Evolutionary conservation across 2,888 invertebrate species (phyloP).

Genomic region (Pocota personata): DNA sequence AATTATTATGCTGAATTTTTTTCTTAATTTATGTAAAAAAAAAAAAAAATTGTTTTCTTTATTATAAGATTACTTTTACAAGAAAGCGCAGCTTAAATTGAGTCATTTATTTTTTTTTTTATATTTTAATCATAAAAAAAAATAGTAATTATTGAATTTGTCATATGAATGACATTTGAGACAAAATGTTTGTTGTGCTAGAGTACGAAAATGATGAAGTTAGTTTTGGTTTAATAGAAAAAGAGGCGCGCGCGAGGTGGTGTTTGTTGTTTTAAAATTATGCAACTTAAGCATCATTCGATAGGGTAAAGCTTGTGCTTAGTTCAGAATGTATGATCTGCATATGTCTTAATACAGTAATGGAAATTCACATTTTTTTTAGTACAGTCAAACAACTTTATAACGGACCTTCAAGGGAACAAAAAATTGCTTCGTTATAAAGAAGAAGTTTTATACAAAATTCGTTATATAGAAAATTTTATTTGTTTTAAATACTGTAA

Average conservation of each 20-base stretch:
- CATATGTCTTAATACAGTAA: too few relatives aligned
- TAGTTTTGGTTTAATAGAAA: background rate
- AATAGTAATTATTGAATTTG: constrained; percentile 28
- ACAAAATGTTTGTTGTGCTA: constrained; percentile 53
- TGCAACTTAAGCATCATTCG: too few relatives aligned
- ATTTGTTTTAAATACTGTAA: too few relatives aligned
- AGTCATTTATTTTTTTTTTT: constrained; percentile 63
- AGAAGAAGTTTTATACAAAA: too few relatives aligned
- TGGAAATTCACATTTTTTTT: too few relatives aligned
- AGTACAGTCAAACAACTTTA: too few relatives aligned
- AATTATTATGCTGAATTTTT: constrained; percentile 26
- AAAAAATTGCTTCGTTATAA: too few relatives aligned
- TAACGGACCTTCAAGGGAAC: too few relatives aligned
- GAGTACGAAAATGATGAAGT: background rate
- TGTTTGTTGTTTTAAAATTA: background rate
- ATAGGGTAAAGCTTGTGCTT: too few relatives aligned
- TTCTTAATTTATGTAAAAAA: constrained; percentile 55
- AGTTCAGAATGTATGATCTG: background rate
- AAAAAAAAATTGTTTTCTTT: constrained; percentile 20
- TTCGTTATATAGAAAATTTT: too few relatives aligned
- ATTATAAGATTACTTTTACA: constrained; percentile 43
- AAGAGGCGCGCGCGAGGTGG: background rate
- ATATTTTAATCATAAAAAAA: constrained; percentile 38
- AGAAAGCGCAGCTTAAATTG: constrained; percentile 66
- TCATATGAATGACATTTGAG: constrained; percentile 37